Conservation (phyloP, 2,113 vertebrate species). For the Prunella himalayana region DNA sequence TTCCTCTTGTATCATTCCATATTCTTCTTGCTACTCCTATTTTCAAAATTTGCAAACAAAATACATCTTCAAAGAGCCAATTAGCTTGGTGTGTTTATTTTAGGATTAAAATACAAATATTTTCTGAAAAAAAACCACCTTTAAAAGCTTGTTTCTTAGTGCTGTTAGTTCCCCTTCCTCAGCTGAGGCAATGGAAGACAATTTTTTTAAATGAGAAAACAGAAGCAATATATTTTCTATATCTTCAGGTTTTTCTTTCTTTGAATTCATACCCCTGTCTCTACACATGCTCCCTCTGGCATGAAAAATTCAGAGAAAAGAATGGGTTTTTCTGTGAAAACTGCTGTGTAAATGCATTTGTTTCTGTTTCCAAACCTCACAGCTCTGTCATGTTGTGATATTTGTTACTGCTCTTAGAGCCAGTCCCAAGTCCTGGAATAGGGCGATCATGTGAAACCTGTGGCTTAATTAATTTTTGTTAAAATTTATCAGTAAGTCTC, state of each 20-base stretch:
- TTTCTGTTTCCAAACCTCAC: neutral
- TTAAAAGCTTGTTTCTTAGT: neutral
- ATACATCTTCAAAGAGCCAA: neutral
- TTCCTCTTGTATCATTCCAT: neutral
- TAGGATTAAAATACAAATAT: neutral
- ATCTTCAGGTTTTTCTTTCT: neutral
- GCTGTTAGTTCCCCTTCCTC: neutral
- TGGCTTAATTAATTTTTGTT: neutral
- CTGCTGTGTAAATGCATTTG: neutral
- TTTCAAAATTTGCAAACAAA: neutral
- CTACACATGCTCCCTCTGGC: neutral
- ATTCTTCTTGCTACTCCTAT: neutral
- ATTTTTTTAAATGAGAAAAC: neutral
- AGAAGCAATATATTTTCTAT: neutral
- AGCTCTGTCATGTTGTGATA: neutral
- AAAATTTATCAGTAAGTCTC: neutral
- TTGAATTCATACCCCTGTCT: neutral
- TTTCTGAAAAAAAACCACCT: neutral
- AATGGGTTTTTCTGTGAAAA: neutral
- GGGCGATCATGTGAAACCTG: neutral
- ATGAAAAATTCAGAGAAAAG: neutral
- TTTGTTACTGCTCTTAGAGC: neutral
- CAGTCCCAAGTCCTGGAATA: neutral
- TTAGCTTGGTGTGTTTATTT: neutral
- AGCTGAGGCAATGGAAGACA: neutral